Evolutionary conservation across 2,113 vertebrate genomes (phyloP).

Genomic region (Peromyscus leucopus): DNA sequence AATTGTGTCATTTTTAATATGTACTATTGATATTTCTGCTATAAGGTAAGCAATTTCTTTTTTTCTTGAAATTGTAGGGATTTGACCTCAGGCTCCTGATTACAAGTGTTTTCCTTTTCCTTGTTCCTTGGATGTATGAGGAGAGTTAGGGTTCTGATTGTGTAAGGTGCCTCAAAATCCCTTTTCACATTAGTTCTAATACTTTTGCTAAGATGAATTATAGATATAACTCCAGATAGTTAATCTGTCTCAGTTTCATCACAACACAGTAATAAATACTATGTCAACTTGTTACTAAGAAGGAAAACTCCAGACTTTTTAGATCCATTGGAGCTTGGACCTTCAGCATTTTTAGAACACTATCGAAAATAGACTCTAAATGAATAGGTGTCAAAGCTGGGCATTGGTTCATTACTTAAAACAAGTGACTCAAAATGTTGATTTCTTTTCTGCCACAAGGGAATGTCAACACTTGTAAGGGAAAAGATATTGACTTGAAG

Average conservation of each 20-base stretch:
- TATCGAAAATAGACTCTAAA: slow-evolving; percentile 75
- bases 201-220: slow-evolving; percentile 75
- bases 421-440: slow-evolving; percentile 74
- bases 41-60: slow-evolving; percentile 67
- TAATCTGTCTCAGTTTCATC: slow-evolving; percentile 76
- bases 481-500: slow-evolving; percentile 56
- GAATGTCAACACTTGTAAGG: slow-evolving; percentile 64
- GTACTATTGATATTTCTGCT: slow-evolving; percentile 70
- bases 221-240: slow-evolving; percentile 76
- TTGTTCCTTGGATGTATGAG: slow-evolving; percentile 9
- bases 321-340: slow-evolving; percentile 47
- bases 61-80: slow-evolving; percentile 59
- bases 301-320: slow-evolving; percentile 71
- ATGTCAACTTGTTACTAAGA: slow-evolving; percentile 42
- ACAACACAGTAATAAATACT: slow-evolving; percentile 81
- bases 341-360: slow-evolving; percentile 44
- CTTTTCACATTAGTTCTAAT: slow-evolving; percentile 50
- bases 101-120: slow-evolving; percentile 65
- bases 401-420: slow-evolving; percentile 79
- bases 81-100: slow-evolving; percentile 73
- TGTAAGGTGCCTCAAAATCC: slow-evolving; percentile 66
- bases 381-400: slow-evolving; percentile 69
- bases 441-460: slow-evolving; percentile 61
- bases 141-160: slow-evolving; percentile 32
- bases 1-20: slow-evolving; percentile 68